Evolutionary conservation across 2,797 vertebrate species (phyloP).

Genomic region (Macrochelys suwanniensis): DNA sequence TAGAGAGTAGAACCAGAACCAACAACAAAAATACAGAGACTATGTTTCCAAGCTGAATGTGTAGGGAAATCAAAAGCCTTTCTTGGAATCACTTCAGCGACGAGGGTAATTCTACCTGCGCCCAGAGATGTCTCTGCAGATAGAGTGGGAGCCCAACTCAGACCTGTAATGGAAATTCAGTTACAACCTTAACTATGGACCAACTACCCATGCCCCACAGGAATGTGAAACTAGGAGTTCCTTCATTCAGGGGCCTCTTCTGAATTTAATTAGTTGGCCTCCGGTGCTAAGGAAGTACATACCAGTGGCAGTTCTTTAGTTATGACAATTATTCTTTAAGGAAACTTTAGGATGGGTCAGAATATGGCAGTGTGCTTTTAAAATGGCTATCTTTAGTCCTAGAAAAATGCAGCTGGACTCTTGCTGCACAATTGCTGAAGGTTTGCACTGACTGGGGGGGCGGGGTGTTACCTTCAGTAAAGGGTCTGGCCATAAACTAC

Average conservation of each 20-base stretch:
- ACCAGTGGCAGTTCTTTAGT: neutral
- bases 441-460: conserved; percentile 6
- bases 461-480: conserved; percentile 43
- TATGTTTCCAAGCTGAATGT: neutral
- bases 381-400: neutral
- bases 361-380: neutral
- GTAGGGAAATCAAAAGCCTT: neutral
- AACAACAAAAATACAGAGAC: neutral
- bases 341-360: too few species aligned
- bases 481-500: conserved; percentile 28
- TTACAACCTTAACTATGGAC: neutral
- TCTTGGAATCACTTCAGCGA: neutral
- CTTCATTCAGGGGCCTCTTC: neutral
- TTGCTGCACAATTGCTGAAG: conserved; percentile 29
- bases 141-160: neutral
- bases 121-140: neutral
- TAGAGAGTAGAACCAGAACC: neutral
- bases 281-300: neutral
- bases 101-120: neutral
- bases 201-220: too few species aligned
- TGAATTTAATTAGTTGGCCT: neutral
- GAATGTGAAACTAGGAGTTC: neutral
- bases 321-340: neutral
- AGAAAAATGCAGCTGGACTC: neutral
- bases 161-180: neutral